phyloP scores from a whole-genome alignment of 2,797 vertebrate species.

The Decapterus maruadsi region DNA sequence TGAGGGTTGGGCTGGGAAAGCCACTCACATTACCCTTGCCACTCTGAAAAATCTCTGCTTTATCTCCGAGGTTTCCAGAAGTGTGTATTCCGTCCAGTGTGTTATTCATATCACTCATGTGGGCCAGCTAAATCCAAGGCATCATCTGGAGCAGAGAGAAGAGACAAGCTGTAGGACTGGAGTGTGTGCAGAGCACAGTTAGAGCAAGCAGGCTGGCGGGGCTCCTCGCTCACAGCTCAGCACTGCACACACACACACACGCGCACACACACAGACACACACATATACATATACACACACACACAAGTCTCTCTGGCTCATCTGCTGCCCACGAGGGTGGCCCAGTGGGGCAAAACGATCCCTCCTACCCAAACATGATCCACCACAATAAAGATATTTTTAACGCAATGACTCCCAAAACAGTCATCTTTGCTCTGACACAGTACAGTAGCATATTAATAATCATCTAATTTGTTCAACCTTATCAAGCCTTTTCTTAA shows the following conservation, averaged over 20 bases:
- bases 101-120: constrained; percentile 87
- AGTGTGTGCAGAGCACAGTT: constrained; percentile 66
- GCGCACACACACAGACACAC: constrained; percentile 30
- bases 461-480: constrained; percentile 45
- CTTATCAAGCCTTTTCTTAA: constrained; percentile 34
- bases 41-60: constrained; percentile 83
- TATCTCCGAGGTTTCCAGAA: constrained; percentile 81
- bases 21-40: constrained; percentile 76
- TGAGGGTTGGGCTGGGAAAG: constrained; percentile 76
- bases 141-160: constrained; percentile 84
- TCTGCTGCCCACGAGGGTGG: constrained; percentile 82
- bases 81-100: constrained; percentile 83
- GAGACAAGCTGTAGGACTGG: constrained; percentile 68
- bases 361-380: constrained; percentile 88
- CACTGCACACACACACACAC: constrained; percentile 45
- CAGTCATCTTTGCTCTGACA: constrained; percentile 60
- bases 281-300: constrained; percentile 29
- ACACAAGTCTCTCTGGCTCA: constrained; percentile 61
- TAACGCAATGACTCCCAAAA: constrained; percentile 82
- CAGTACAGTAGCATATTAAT: constrained; percentile 43
- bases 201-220: constrained; percentile 65
- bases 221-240: constrained; percentile 74
- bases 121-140: constrained; percentile 83
- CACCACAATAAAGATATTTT: constrained; percentile 88
- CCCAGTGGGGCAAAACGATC: constrained; percentile 83